These are phyloP conservation scores for Neuroscelio doddi DNA, from an alignment of 2,888 invertebrate species.

Conservation along the genomic window DNA sequence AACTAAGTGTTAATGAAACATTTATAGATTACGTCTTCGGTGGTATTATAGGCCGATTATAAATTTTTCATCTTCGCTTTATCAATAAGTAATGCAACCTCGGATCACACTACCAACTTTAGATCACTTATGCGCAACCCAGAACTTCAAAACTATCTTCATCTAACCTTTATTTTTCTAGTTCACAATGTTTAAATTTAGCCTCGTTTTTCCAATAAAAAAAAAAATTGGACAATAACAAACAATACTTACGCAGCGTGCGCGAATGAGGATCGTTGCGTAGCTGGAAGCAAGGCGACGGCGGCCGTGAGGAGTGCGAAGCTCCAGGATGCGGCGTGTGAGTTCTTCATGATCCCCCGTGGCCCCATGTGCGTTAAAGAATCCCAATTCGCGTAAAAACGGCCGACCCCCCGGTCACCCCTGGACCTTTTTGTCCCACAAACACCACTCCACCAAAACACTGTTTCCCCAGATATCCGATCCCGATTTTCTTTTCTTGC, in stretches of 20 bases:
- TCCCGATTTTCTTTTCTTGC: not conserved
- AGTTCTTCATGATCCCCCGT: constrained; percentile 60
- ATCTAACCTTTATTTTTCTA: too few species aligned
- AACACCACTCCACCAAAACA: constrained; percentile 38
- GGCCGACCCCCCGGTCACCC: constrained; percentile 31
- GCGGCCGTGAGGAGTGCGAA: constrained; percentile 70
- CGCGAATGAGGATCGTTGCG: constrained; percentile 73
- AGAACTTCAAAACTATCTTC: too few species aligned
- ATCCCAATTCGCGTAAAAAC: constrained; percentile 19
- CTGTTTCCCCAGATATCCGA: constrained; percentile 9
- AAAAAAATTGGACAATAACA: not conserved
- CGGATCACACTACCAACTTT: too few species aligned
- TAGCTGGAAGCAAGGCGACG: constrained; percentile 76
- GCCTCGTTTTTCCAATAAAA: too few species aligned
- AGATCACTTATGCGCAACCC: too few species aligned
- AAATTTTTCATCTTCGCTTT: too few species aligned
- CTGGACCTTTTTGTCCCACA: constrained; percentile 42
- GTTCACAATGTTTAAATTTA: too few species aligned
- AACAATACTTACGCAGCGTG: constrained; percentile 76
- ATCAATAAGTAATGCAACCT: too few species aligned
- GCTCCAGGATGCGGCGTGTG: constrained; percentile 73
- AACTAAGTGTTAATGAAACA: too few species aligned
- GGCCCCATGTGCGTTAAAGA: constrained; percentile 20
- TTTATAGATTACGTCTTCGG: too few species aligned
- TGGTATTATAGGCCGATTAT: too few species aligned